phyloP scores from a whole-genome alignment of 1,140 invertebrate species.

The Halesus radiatus region DNA sequence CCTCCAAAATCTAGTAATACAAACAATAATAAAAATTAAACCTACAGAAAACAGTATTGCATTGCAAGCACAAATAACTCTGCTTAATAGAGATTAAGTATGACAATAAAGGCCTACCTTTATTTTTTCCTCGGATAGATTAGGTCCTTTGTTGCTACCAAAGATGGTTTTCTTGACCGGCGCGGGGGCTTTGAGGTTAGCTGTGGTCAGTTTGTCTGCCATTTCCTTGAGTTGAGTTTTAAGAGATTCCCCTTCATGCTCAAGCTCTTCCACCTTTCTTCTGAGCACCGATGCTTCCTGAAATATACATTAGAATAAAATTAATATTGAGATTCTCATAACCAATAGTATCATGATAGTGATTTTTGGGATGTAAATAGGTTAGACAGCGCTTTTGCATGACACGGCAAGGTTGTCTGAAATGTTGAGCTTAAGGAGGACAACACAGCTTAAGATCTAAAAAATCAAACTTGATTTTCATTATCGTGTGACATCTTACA shows the following conservation, averaged over 20 bases:
- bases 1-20: conserved; percentile 71
- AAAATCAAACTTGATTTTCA: too few species aligned
- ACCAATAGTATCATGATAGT: too few species aligned
- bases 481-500: too few species aligned
- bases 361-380: too few species aligned
- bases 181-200: conserved; percentile 62
- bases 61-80: background rate
- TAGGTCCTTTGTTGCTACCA: conserved; percentile 62
- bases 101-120: conserved; percentile 65
- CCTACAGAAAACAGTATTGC: background rate
- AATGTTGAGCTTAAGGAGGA: too few species aligned
- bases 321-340: too few species aligned
- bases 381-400: too few species aligned
- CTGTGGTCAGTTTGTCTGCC: conserved; percentile 75
- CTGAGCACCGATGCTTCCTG: conserved; percentile 85
- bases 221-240: conserved; percentile 83
- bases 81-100: background rate
- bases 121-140: conserved; percentile 77
- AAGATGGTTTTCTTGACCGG: conserved; percentile 61
- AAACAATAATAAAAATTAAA: background rate
- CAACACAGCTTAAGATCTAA: too few species aligned
- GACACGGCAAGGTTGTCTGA: too few species aligned
- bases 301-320: background rate
- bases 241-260: conserved; percentile 83
- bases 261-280: conserved; percentile 87